A percentile compares a stretch with the other conserved stretches of the same genome.
Conservation (phyloP, 2,113 vertebrate species). For the Trachemys scripta region DNA sequence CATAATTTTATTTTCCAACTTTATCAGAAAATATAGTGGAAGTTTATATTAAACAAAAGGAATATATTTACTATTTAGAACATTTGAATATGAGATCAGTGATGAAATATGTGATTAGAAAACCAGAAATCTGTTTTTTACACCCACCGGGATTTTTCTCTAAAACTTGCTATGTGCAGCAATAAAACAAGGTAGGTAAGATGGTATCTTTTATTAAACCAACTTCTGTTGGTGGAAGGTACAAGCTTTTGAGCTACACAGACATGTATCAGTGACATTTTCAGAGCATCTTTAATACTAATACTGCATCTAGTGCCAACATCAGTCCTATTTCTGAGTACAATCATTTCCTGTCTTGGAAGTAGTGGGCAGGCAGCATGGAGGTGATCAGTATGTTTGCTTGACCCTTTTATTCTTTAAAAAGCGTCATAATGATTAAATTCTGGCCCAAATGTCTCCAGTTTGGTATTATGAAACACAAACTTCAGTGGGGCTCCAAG, state of each 20-base stretch:
- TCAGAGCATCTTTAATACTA: not conserved
- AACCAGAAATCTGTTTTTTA: not conserved
- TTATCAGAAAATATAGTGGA: not conserved
- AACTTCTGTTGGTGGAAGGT: not conserved
- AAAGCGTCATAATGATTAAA: not conserved
- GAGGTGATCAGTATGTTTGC: not conserved
- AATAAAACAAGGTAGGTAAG: not conserved
- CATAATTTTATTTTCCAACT: not conserved
- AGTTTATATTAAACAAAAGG: not conserved
- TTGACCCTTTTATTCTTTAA: not conserved
- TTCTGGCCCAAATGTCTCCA: not conserved
- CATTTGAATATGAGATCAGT: not conserved
- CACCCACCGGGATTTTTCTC: not conserved
- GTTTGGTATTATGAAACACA: not conserved
- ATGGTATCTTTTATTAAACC: not conserved
- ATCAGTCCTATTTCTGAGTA: not conserved
- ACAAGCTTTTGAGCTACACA: not conserved
- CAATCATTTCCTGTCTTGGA: not conserved
- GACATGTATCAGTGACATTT: not conserved
- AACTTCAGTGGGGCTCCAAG: not conserved
- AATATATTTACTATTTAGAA: not conserved
- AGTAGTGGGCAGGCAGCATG: not conserved
- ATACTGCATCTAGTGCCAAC: not conserved
- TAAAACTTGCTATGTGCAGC: not conserved
- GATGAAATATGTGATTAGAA: not conserved